Evolutionary conservation across 2,797 vertebrate genomes (phyloP).

Genomic region (Acrossocheilus fasciatus): DNA sequence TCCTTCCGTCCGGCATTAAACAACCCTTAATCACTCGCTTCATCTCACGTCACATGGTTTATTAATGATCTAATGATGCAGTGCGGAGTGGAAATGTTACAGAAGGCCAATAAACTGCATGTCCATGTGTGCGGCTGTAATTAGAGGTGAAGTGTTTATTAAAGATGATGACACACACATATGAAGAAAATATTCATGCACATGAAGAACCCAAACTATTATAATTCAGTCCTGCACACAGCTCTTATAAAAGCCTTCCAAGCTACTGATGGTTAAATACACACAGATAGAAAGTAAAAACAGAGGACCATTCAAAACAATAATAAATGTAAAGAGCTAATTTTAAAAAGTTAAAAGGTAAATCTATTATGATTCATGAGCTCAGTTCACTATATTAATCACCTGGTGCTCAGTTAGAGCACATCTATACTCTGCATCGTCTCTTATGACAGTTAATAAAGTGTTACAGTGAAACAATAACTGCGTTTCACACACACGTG

Average conservation of each 20-base stretch:
- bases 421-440: slow-evolving; percentile 22
- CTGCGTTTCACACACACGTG: slow-evolving; percentile 16
- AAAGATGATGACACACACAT: slow-evolving; percentile 54
- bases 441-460: slow-evolving; percentile 32
- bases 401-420: slow-evolving; percentile 28
- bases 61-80: background rate
- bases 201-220: slow-evolving; percentile 41
- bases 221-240: slow-evolving; percentile 34
- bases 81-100: background rate
- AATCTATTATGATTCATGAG: background rate
- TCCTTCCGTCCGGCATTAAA: background rate
- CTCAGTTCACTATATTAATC: slow-evolving; percentile 11
- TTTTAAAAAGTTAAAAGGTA: background rate
- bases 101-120: background rate
- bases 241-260: background rate
- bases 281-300: slow-evolving; percentile 1
- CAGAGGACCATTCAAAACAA: background rate
- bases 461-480: slow-evolving; percentile 11
- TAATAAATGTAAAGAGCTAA: slow-evolving; percentile 5
- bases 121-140: background rate
- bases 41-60: background rate
- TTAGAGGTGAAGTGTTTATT: slow-evolving; percentile 56
- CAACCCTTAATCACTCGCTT: background rate
- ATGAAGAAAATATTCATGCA: slow-evolving; percentile 56
- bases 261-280: slow-evolving; percentile 56